Evolutionary conservation across 2,888 invertebrate species (phyloP).

Genomic region (Atrina japonica): DNA sequence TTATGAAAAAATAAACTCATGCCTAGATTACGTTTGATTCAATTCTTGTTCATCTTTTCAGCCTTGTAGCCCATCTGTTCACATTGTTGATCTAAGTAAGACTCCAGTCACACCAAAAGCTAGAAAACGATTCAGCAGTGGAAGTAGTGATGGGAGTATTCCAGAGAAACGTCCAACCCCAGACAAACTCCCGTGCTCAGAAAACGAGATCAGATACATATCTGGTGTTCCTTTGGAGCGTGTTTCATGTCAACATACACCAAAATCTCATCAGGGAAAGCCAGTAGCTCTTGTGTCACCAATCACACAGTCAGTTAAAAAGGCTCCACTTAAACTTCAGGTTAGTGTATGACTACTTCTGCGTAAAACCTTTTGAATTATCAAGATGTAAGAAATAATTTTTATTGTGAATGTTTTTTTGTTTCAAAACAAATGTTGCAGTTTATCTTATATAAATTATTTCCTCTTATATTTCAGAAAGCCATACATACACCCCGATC

Average conservation of each 20-base stretch:
- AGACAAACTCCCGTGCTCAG: slow-evolving; percentile 51
- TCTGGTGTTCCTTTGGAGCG: slow-evolving; percentile 49
- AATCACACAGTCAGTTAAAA: slow-evolving; percentile 58
- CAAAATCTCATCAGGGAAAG: slow-evolving; percentile 43
- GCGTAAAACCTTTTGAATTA: too few species aligned
- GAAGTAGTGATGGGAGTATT: slow-evolving; percentile 47
- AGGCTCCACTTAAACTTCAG: slow-evolving; percentile 52
- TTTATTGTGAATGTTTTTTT: too few species aligned
- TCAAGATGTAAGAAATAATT: too few species aligned
- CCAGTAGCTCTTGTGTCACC: slow-evolving; percentile 68
- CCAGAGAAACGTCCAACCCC: slow-evolving; percentile 45
- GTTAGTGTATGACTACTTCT: slow-evolving; percentile 27
- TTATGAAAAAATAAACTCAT: too few species aligned
- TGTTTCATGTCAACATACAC: slow-evolving; percentile 53
- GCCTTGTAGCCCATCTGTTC: slow-evolving; percentile 64
- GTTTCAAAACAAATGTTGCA: too few species aligned
- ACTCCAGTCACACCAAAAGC: slow-evolving; percentile 41
- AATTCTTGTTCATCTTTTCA: slow-evolving; percentile 44
- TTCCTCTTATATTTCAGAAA: too few species aligned
- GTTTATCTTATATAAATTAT: too few species aligned
- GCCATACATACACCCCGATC: slow-evolving; percentile 61
- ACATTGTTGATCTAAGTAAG: slow-evolving; percentile 62
- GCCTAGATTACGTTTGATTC: too few species aligned
- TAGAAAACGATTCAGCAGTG: slow-evolving; percentile 41
- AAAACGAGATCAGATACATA: slow-evolving; percentile 60